phyloP scores from a whole-genome alignment of 2,888 invertebrate genomes.

The Caenorhabditis plicata region DNA sequence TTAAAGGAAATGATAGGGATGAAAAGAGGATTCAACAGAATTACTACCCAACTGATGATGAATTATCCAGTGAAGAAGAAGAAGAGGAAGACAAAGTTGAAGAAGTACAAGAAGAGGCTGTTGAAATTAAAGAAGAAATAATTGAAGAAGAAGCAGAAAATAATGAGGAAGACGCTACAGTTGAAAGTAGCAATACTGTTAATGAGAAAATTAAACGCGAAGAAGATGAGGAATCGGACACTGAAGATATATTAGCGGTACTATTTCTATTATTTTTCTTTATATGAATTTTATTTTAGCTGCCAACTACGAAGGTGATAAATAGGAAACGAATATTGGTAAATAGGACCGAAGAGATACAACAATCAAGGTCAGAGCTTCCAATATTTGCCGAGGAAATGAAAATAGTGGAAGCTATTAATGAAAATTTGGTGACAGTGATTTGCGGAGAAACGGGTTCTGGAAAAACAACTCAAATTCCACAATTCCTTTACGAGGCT shows the following conservation, averaged over 20 bases:
- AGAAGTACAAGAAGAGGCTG: conserved; percentile 10
- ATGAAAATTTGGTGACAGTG: conserved; percentile 82
- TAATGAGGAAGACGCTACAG: conserved; percentile 6
- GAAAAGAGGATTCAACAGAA: conserved; percentile 34
- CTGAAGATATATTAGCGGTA: conserved; percentile 27
- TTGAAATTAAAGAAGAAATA: conserved; percentile 14
- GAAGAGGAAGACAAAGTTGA: conserved; percentile 29
- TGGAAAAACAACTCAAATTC: conserved; percentile 97
- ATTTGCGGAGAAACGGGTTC: conserved; percentile 86
- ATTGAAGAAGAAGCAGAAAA: conserved; percentile 9
- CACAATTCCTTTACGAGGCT: conserved; percentile 95
- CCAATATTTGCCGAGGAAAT: conserved; percentile 81
- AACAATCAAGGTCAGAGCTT: conserved; percentile 67
- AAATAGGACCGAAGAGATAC: conserved; percentile 29
- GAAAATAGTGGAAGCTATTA: conserved; percentile 87
- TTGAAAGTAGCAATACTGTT: not conserved
- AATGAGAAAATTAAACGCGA: conserved; percentile 4
- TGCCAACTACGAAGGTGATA: conserved; percentile 22
- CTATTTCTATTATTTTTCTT: not conserved
- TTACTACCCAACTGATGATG: conserved; percentile 47
- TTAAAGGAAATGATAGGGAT: not conserved
- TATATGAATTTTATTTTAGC: conserved; percentile 7
- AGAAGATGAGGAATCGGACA: conserved; percentile 26
- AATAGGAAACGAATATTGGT: conserved; percentile 27
- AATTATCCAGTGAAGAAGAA: conserved; percentile 33